phyloP scores from a whole-genome alignment of 1,140 invertebrate genomes.

The Bombus vancouverensis region DNA sequence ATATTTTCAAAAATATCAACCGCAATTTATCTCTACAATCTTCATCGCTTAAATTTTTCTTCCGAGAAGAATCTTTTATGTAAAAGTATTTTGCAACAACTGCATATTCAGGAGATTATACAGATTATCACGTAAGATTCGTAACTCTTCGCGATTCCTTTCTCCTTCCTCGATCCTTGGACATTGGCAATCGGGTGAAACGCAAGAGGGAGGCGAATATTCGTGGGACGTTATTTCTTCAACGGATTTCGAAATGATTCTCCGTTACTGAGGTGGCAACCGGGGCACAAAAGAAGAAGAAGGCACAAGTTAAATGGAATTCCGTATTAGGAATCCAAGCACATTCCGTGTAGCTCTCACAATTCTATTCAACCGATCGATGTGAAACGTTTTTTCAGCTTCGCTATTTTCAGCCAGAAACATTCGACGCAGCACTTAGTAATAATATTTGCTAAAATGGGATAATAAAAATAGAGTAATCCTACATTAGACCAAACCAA shows the following conservation, averaged over 20 bases:
- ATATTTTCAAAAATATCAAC: not conserved
- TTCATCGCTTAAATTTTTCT: not conserved
- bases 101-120: not conserved
- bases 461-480: not conserved
- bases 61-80: not conserved
- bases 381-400: slow-evolving; percentile 7
- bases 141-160: not conserved
- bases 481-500: not conserved
- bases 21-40: not conserved
- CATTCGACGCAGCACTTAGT: too few relatives aligned
- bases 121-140: not conserved
- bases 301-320: slow-evolving; percentile 36
- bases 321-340: slow-evolving; percentile 58
- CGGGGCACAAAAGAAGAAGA: slow-evolving; percentile 39
- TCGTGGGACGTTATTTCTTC: not conserved
- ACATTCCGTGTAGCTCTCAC: slow-evolving; percentile 51
- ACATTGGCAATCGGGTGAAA: not conserved
- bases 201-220: not conserved
- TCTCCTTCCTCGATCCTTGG: not conserved
- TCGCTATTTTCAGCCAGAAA: not conserved
- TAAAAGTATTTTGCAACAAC: not conserved
- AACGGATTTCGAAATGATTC: slow-evolving; percentile 28
- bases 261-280: slow-evolving; percentile 32
- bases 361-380: slow-evolving; percentile 31
- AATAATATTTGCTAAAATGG: not conserved